These are phyloP conservation scores for Punctoribates punctum DNA, from an alignment of 2,888 invertebrate species.

Conservation along the genomic window DNA sequence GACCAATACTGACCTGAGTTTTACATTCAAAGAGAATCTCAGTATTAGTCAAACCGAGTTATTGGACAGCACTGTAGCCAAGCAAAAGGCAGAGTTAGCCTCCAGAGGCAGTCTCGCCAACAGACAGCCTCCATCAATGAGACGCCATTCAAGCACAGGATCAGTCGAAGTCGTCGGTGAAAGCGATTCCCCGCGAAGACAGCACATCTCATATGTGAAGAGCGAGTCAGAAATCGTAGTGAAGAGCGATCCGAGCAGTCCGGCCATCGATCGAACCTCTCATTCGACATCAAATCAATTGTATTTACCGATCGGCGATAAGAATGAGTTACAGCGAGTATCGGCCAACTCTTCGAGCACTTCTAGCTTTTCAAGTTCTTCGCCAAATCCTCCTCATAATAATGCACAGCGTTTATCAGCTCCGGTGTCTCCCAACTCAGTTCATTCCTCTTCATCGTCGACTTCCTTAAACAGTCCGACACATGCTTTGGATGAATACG, in stretches of 20 bases:
- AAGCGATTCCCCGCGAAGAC: slow-evolving; percentile 9
- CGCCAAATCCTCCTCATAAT: slow-evolving; percentile 15
- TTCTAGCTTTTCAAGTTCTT: slow-evolving; percentile 9
- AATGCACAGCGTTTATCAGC: slow-evolving; percentile 1
- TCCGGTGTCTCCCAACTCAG: slow-evolving; percentile 15
- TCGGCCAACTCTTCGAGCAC: background rate
- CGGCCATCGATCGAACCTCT: background rate
- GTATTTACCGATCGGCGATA: slow-evolving; percentile 7
- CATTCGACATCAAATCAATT: background rate
- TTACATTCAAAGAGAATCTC: background rate
- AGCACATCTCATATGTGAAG: slow-evolving; percentile 7
- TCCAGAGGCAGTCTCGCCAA: slow-evolving; percentile 67
- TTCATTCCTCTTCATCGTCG: slow-evolving; percentile 12
- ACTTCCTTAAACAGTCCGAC: slow-evolving; percentile 15
- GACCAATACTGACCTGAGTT: too few species aligned
- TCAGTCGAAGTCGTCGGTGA: slow-evolving; percentile 43
- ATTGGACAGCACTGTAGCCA: slow-evolving; percentile 79
- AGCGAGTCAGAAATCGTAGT: background rate
- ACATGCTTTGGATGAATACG: background rate
- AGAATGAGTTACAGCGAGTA: background rate
- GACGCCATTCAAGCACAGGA: slow-evolving; percentile 48
- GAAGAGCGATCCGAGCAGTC: slow-evolving; percentile 23
- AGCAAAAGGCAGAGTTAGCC: slow-evolving; percentile 79
- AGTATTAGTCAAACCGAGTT: slow-evolving; percentile 21
- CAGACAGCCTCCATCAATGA: slow-evolving; percentile 58